These are phyloP conservation scores for Cygnus buccinator DNA, from an alignment of 2,113 vertebrate species.

Conservation along the genomic window DNA sequence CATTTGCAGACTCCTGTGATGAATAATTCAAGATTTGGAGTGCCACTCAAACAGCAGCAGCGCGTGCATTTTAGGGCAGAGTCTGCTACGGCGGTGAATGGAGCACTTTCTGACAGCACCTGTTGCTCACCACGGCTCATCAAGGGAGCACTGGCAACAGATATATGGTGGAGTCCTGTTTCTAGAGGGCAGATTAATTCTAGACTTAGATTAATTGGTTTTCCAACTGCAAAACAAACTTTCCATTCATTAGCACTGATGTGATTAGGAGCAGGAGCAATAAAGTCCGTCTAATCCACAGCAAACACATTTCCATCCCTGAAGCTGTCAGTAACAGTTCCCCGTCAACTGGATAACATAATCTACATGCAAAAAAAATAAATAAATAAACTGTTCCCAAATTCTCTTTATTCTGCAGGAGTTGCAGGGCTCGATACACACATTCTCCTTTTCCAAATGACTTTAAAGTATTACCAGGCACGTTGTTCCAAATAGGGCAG, in stretches of 20 bases:
- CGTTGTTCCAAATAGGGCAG: not conserved
- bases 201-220: not conserved
- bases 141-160: not conserved
- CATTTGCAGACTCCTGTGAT: not conserved
- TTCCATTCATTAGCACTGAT: not conserved
- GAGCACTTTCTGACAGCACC: not conserved
- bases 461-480: not conserved
- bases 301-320: not conserved
- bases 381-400: not conserved
- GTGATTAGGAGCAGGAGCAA: not conserved
- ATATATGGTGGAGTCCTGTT: not conserved
- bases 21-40: not conserved
- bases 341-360: not conserved
- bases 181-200: not conserved
- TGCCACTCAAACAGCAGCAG: not conserved
- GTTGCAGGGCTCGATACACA: not conserved
- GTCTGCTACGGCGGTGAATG: accelerated
- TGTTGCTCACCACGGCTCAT: not conserved
- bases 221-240: not conserved
- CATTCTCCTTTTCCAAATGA: not conserved
- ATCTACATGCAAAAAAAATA: not conserved
- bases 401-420: not conserved
- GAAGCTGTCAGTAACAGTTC: not conserved
- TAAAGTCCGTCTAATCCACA: not conserved
- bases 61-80: not conserved